A percentile compares a stretch with the other conserved stretches of the same genome.
Conservation (phyloP, 2,888 invertebrate genomes). For the Sicus ferrugineus region DNA sequence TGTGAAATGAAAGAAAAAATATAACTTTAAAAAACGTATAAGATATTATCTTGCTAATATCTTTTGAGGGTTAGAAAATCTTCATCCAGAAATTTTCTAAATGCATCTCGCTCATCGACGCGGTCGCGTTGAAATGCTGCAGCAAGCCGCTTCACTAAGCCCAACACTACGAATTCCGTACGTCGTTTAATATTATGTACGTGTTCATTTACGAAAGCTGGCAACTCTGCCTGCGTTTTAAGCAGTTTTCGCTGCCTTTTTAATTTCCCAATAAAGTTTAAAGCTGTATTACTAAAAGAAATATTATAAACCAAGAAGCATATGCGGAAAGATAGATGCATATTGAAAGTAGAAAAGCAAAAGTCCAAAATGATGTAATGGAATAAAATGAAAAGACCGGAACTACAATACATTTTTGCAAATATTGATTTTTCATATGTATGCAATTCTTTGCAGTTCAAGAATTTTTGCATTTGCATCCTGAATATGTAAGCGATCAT, state of each 20-base stretch:
- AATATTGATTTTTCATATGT: conserved; percentile 29
- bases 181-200: not conserved
- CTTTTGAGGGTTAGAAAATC: too few species aligned
- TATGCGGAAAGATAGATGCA: conserved; percentile 7
- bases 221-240: conserved; percentile 14
- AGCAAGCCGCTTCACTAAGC: too few species aligned
- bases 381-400: conserved; percentile 20
- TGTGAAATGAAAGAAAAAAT: too few species aligned
- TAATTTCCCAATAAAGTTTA: conserved; percentile 2
- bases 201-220: not conserved
- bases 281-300: not conserved
- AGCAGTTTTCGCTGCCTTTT: conserved; percentile 4
- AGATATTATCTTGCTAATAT: too few species aligned
- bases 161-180: too few species aligned
- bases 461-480: conserved; percentile 58
- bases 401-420: conserved; percentile 22
- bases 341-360: too few species aligned
- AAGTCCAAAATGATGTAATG: conserved; percentile 32
- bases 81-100: too few species aligned
- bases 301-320: conserved; percentile 4
- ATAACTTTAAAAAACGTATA: too few species aligned
- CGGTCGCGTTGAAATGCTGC: too few species aligned
- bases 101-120: too few species aligned
- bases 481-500: conserved; percentile 55
- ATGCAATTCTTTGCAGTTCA: conserved; percentile 46